phyloP scores from a whole-genome alignment of 2,888 invertebrate species.

The Steinernema carpocapsae region DNA sequence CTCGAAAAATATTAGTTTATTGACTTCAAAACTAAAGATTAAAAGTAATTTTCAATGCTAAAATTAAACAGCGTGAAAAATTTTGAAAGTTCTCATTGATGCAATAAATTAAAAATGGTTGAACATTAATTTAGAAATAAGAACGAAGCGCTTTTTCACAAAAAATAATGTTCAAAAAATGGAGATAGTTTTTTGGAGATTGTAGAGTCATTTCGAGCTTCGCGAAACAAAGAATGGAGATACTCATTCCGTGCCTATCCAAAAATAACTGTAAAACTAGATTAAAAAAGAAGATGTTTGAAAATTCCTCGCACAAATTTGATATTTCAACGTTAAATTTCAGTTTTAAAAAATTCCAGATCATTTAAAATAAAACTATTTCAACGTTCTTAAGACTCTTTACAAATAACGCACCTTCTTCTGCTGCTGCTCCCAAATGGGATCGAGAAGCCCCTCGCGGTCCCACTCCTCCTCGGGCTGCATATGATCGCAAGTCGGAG shows the following conservation, averaged over 20 bases:
- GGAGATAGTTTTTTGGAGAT: not conserved
- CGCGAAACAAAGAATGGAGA: constrained; percentile 55
- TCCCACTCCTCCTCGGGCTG: constrained; percentile 94
- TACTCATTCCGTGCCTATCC: not conserved
- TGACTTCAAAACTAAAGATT: too few relatives aligned
- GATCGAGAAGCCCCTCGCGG: constrained; percentile 97
- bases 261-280: constrained; percentile 7
- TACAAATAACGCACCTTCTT: constrained; percentile 96
- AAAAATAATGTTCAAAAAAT: too few relatives aligned
- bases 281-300: not conserved
- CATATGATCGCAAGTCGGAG: constrained; percentile 56
- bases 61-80: too few relatives aligned
- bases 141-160: too few relatives aligned
- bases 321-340: too few relatives aligned
- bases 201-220: not conserved
- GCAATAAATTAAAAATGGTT: too few relatives aligned
- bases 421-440: constrained; percentile 99
- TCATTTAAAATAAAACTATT: not conserved
- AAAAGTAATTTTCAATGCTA: too few relatives aligned
- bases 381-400: too few relatives aligned
- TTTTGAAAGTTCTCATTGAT: too few relatives aligned
- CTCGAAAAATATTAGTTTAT: too few relatives aligned
- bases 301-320: too few relatives aligned
- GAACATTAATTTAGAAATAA: too few relatives aligned
- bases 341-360: not conserved